Conservation (phyloP, 2,888 invertebrate genomes). For the Eupithecia tripunctaria region DNA sequence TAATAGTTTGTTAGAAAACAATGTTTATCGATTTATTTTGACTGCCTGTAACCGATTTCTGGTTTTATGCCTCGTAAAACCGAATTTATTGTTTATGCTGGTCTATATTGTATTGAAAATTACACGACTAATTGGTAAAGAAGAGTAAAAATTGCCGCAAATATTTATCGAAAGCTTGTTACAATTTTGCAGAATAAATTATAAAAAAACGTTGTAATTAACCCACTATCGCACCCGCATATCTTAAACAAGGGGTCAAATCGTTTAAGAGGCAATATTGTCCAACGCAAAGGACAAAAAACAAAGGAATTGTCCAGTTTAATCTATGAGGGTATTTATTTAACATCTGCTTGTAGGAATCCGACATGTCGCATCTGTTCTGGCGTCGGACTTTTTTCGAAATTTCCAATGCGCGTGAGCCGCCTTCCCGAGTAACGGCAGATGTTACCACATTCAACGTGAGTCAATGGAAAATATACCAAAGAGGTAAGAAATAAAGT, state of each 20-base stretch:
- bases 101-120: not conserved
- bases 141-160: not conserved
- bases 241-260: conserved; percentile 69
- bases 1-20: conserved; percentile 44
- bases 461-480: conserved; percentile 38
- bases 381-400: conserved; percentile 73
- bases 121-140: not conserved
- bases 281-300: conserved; percentile 72
- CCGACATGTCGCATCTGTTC: conserved; percentile 82
- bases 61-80: conserved; percentile 35
- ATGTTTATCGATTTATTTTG: conserved; percentile 46
- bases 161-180: not conserved
- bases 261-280: conserved; percentile 76
- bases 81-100: conserved; percentile 2
- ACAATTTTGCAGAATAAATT: conserved; percentile 30
- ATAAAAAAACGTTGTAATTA: conserved; percentile 64
- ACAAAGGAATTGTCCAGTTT: conserved; percentile 74
- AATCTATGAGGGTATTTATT: conserved; percentile 81
- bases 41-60: conserved; percentile 39
- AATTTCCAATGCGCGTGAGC: conserved; percentile 80
- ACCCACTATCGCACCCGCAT: conserved; percentile 74
- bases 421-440: conserved; percentile 71
- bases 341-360: conserved; percentile 82
- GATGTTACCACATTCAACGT: conserved; percentile 64
- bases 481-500: conserved; percentile 31